Evolutionary conservation across 53 echinoderm and acorn worm genomes (phyloP), one percentile per base, ranked within the genome.

Genomic region (Pentamera pediparva): DNA sequence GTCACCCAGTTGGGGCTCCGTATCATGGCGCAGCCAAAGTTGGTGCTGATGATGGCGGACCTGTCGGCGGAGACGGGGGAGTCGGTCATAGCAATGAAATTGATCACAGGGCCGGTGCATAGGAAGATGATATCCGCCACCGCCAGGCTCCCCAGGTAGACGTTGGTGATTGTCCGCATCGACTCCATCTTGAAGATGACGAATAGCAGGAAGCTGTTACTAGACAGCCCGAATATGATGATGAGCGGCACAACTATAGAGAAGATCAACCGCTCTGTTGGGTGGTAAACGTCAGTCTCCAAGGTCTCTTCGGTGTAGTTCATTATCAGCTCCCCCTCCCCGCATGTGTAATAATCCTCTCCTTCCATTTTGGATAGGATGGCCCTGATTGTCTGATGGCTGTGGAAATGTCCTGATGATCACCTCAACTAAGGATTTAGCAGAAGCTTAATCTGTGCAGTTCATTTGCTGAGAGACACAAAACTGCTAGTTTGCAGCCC

Each of bases 101-200:
- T 69, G 19, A 65, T 78, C 31, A 67, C 26, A 2, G 65, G 65
- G 1, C 59, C 65, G 17, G 36, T 65, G 34, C 52, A 33, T 26
- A 86, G 52, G 36, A 52, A 81, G 26, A 86, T 55, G 10, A 86
- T 61, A 32, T 86, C 81, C 11, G 80, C 69, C 2, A 81, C 29
- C 9, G 86, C 76, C 60, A 86, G 38, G 47, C 60, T 65, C 18
- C 73, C 70, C 36, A 81, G 49, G 52, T 81, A 86, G 36, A 81
- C 63, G 29, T 86, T 86, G 35, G 81, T 86, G 1, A 62, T 63
- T 2, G 86, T 81, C 64, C 61, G 30, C 81, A 86, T 81, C 12
- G 39, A 61, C 47, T 75, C 72, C 18, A 80, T 58, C 29, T 75
- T 74, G 48, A 69, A 69, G n/a, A 80, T 54, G 30, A 81, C 81